Conservation (phyloP, 2,888 invertebrate species). For the Chalcis sispes region DNA sequence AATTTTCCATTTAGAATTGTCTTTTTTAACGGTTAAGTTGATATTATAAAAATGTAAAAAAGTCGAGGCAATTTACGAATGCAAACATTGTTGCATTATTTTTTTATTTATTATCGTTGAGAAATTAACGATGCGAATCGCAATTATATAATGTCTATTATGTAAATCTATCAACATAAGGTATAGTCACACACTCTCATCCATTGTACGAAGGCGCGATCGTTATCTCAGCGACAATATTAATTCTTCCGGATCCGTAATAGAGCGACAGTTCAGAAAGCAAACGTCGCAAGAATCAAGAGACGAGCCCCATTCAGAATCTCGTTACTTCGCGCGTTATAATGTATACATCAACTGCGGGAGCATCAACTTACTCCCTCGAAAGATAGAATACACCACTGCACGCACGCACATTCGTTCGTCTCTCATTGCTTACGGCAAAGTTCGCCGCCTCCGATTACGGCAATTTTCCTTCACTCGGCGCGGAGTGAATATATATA, state of each 20-base stretch:
- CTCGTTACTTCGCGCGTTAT: constrained; percentile 44
- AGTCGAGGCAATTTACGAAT: too few species aligned
- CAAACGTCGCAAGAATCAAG: neutral
- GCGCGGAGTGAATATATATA: too few species aligned
- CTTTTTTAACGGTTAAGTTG: too few species aligned
- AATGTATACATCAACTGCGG: constrained; percentile 43
- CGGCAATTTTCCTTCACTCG: constrained; percentile 42
- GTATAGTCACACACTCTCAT: neutral
- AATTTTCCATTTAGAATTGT: too few species aligned
- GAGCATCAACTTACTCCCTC: neutral
- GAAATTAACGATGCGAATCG: too few species aligned
- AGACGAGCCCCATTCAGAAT: constrained; percentile 24
- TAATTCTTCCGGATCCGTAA: neutral
- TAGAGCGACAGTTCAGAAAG: neutral
- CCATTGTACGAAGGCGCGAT: neutral
- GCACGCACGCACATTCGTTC: neutral
- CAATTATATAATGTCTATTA: too few species aligned
- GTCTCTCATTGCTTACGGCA: neutral
- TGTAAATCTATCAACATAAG: neutral
- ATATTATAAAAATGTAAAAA: too few species aligned
- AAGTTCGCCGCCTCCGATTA: constrained; percentile 47
- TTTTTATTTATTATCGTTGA: too few species aligned
- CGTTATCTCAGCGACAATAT: neutral
- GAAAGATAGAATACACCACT: too few species aligned
- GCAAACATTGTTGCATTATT: too few species aligned